phyloP scores from a whole-genome alignment of 2,888 invertebrate species.

The Melinaea menophilus region DNA sequence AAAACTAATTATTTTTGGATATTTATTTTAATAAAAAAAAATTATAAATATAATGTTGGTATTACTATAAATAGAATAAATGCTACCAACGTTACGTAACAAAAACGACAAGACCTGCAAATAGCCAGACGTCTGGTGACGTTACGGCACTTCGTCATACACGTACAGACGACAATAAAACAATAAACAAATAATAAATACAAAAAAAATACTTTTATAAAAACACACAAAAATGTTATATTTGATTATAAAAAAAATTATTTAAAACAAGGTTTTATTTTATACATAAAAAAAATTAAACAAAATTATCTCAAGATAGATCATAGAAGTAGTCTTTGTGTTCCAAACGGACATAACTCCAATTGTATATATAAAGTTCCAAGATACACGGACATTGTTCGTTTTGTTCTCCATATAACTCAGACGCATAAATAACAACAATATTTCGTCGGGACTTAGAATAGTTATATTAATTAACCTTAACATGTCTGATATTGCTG shows the following conservation, averaged over 20 bases:
- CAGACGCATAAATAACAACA: slow-evolving; percentile 68
- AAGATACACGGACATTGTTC: slow-evolving; percentile 20
- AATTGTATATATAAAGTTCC: background rate
- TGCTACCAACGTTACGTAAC: slow-evolving; percentile 22
- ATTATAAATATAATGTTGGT: too few relatives aligned
- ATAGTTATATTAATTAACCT: slow-evolving; percentile 65
- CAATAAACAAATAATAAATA: background rate
- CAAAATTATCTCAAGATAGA: too few relatives aligned
- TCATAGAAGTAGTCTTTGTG: too few relatives aligned
- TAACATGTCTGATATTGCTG: slow-evolving; percentile 56
- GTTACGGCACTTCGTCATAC: slow-evolving; percentile 21
- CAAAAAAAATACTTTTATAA: background rate
- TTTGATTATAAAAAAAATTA: too few relatives aligned
- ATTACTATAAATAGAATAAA: slow-evolving; percentile 1
- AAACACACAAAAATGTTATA: too few relatives aligned
- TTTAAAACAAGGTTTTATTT: too few relatives aligned
- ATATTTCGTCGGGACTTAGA: slow-evolving; percentile 58
- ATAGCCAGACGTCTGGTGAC: slow-evolving; percentile 41
- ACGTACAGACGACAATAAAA: slow-evolving; percentile 4
- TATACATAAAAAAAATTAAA: too few relatives aligned
- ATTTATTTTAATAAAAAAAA: too few relatives aligned
- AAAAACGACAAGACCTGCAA: slow-evolving; percentile 38
- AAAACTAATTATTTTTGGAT: too few relatives aligned
- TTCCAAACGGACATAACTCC: background rate
- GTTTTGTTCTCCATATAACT: slow-evolving; percentile 33